Base-by-base conservation (phyloP, 2,888 invertebrate species). In the Lasioglossum calceatum region DNA sequence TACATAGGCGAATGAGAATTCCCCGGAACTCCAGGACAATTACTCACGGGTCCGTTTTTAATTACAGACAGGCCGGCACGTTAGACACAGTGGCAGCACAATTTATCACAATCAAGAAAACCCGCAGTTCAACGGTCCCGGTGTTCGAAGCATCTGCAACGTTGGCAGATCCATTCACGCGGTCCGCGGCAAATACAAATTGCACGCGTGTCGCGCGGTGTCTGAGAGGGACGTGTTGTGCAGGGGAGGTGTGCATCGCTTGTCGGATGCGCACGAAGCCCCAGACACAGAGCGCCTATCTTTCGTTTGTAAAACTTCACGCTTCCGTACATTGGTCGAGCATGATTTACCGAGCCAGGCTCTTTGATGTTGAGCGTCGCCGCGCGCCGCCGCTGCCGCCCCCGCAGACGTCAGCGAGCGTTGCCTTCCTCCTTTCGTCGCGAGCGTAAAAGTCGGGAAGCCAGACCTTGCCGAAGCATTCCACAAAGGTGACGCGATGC, bases 391-490 rank as follows among this genome's bases (percentile, higher is more conserved):
- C 19, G 14, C 47, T 44, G 5, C 44, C 19, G 36, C 44, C 58
- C 7, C n/a, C 77, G 27, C 7, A 42, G 27, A 7, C 50, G 27
- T 19, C 64, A 19, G 67, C 67, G 23, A 32, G 32, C 64, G 16
- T 64, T 16, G 64, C 32, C 64, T 64, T 64, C 36, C 74, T 71
- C 75, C 76, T 79, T 81, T 86, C 78, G 82, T 71, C 80, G 58
- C 23, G 75, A 47, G 72, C 58, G 74, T 81, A 54, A 78, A 81
- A 79, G 80, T 82, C 86, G 32, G 74, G 76, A 76, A 87, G 89
- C 71, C 88, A 74, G 90, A 88, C 92, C 88, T 92, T 86, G 92
- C 54, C 87, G 71, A 77, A 64, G 78, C 90, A 93, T 92, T 92
- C 89, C 91, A 86, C 50, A 79, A 84, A 87, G 90, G 79, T 90